These are phyloP conservation scores for Pachypanchax playfairii DNA, from an alignment of 2,113 vertebrate genomes.

Conservation along the genomic window DNA sequence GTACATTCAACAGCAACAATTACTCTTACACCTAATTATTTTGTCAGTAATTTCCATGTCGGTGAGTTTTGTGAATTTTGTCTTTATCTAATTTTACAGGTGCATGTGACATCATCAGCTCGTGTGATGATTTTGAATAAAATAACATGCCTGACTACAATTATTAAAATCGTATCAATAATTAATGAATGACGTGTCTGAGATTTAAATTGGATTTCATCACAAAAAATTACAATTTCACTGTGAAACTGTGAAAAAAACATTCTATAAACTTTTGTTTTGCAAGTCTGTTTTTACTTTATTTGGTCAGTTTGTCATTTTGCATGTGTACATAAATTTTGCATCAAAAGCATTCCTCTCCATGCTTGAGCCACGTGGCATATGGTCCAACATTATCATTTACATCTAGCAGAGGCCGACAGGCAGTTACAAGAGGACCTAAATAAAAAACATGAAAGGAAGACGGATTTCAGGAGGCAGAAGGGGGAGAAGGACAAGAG, in stretches of 20 bases:
- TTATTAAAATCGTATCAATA: background rate
- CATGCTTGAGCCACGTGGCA: too few relatives aligned
- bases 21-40: background rate
- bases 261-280: too few relatives aligned
- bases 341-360: too few relatives aligned
- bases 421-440: slow-evolving; percentile 1
- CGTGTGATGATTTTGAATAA: background rate
- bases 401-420: slow-evolving; percentile 22
- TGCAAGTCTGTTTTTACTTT: too few relatives aligned
- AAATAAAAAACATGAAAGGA: slow-evolving; percentile 26
- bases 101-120: background rate
- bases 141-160: background rate
- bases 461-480: slow-evolving; percentile 61
- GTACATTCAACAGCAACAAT: background rate
- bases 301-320: background rate
- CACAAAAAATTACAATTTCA: too few relatives aligned
- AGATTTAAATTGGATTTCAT: background rate
- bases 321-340: too few relatives aligned
- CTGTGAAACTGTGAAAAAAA: too few relatives aligned
- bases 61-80: background rate
- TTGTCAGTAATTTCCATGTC: background rate
- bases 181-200: background rate
- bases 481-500: slow-evolving; percentile 46
- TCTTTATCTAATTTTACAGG: background rate
- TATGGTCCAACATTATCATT: slow-evolving; percentile 24